Evolutionary conservation across 1,140 invertebrate species (phyloP).

Genomic region (Papilio dardanus): DNA sequence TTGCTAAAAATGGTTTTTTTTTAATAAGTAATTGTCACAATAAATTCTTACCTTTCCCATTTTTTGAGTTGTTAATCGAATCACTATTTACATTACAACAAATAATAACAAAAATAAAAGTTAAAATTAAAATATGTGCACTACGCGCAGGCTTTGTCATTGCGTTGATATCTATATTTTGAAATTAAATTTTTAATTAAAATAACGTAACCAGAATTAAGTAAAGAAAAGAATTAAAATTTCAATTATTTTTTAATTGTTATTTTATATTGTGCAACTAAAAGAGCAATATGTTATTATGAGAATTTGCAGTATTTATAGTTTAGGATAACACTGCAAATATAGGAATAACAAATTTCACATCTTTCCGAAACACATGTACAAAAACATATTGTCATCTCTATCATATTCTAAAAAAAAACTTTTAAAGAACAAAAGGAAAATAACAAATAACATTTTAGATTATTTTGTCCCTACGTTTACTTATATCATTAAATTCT

Average conservation of each 20-base stretch:
- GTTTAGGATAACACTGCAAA: too few relatives aligned
- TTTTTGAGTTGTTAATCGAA: background rate
- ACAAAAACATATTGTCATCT: too few relatives aligned
- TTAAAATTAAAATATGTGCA: background rate
- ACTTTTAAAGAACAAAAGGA: too few relatives aligned
- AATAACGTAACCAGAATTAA: background rate
- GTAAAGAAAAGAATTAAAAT: background rate
- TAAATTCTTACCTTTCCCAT: background rate
- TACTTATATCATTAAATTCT: too few relatives aligned
- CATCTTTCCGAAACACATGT: too few relatives aligned
- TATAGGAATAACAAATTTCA: too few relatives aligned
- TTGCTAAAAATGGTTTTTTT: background rate
- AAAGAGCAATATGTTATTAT: too few relatives aligned
- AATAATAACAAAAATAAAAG: background rate
- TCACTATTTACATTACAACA: background rate
- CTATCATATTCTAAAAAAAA: too few relatives aligned
- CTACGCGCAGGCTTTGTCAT: background rate
- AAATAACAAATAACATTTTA: too few relatives aligned
- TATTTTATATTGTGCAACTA: background rate
- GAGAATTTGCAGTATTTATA: too few relatives aligned
- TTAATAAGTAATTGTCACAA: background rate
- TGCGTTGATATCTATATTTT: background rate
- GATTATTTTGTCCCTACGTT: too few relatives aligned
- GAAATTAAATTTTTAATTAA: background rate
- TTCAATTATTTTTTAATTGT: conserved; percentile 10